Conservation (phyloP, 2,888 invertebrate species). For the Gastracanthus pulcherrimus region DNA sequence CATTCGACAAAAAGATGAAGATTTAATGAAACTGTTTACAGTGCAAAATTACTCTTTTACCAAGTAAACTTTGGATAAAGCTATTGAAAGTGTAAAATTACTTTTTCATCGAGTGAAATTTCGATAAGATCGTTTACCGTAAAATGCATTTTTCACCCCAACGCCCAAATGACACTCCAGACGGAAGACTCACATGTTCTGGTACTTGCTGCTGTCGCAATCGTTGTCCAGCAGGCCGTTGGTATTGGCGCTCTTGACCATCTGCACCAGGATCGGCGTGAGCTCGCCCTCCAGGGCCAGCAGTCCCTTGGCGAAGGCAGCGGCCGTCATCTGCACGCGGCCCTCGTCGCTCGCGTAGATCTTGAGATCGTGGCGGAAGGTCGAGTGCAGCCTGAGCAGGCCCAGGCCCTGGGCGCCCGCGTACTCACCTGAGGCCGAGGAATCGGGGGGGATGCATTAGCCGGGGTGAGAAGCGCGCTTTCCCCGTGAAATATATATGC, state of each 20-base stretch:
- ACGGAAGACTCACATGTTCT: constrained; percentile 87
- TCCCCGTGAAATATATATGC: not conserved
- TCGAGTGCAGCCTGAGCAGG: constrained; percentile 95
- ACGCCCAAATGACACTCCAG: no score
- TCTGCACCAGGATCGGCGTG: constrained; percentile 98
- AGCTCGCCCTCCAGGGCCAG: constrained; percentile 98
- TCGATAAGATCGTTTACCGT: no score
- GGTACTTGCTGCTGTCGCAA: constrained; percentile 97
- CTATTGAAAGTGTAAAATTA: no score
- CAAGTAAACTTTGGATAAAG: no score
- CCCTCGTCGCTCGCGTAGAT: constrained; percentile 99
- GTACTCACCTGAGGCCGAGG: constrained; percentile 85
- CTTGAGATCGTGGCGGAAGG: constrained; percentile 98
- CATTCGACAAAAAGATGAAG: no score
- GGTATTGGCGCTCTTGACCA: constrained; percentile 99
- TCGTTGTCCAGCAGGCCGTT: constrained; percentile 99
- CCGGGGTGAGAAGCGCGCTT: not conserved
- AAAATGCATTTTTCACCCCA: no score
- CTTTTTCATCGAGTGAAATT: no score
- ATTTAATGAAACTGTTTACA: no score
- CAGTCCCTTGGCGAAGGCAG: constrained; percentile 99
- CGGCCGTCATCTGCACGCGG: constrained; percentile 99
- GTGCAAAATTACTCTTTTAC: no score
- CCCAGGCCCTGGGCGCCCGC: constrained; percentile 97
- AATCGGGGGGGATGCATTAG: not conserved